These are phyloP conservation scores for Suricata suricatta DNA, from an alignment of 2,113 vertebrate genomes.

Conservation along the genomic window DNA sequence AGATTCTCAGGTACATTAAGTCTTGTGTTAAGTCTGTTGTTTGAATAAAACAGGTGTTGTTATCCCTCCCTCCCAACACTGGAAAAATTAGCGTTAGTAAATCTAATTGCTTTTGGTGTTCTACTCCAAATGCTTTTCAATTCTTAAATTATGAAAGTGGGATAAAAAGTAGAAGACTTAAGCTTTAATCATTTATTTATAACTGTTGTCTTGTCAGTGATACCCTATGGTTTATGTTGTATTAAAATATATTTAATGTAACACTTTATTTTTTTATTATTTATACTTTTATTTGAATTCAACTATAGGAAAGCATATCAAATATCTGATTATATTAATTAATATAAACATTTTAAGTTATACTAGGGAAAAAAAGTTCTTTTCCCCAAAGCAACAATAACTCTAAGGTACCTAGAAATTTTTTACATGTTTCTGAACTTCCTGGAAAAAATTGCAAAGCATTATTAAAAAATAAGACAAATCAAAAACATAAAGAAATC, in stretches of 20 bases:
- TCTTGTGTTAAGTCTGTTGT: conserved; percentile 59
- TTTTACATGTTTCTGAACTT: not conserved
- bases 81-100: conserved; percentile 64
- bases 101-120: conserved; percentile 46
- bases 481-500: not conserved
- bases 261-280: no score
- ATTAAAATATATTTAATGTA: conserved; percentile 1
- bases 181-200: not conserved
- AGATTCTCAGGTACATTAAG: conserved; percentile 59
- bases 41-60: conserved; percentile 59
- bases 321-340: not conserved
- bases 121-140: conserved; percentile 30
- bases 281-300: no score
- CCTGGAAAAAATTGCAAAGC: not conserved
- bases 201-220: not conserved
- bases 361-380: not conserved
- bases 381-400: not conserved
- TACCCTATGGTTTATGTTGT: not conserved
- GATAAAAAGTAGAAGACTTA: conserved; percentile 10
- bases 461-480: not conserved
- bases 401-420: not conserved
- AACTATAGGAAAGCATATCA: no score
- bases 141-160: conserved; percentile 45
- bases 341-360: not conserved
- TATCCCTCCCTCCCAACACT: not conserved